A percentile compares a stretch with the other conserved stretches of the same genome.
Evolutionary conservation across 2,797 vertebrate genomes (phyloP).

Genomic region (Peromyscus aztecus): DNA sequence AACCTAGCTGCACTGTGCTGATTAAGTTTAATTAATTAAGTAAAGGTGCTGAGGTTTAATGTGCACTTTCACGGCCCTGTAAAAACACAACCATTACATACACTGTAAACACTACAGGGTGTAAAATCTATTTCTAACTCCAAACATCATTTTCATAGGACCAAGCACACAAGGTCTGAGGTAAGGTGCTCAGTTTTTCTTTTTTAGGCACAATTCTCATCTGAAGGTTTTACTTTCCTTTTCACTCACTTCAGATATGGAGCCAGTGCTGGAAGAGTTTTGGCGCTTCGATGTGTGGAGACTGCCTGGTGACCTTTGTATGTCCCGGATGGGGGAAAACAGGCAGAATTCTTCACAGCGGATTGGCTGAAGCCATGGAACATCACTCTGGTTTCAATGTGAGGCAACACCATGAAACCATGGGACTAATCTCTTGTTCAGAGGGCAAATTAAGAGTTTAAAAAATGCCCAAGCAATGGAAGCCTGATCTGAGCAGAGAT

Average conservation of each 20-base stretch:
- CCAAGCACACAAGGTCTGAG: slow-evolving; percentile 76
- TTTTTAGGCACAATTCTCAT: slow-evolving; percentile 46
- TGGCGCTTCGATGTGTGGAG: neutral
- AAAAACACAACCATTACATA: slow-evolving; percentile 90
- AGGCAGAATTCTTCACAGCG: slow-evolving; percentile 53
- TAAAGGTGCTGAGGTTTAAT: slow-evolving; percentile 89
- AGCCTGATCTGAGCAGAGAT: neutral
- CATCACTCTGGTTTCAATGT: neutral
- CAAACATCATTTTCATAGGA: slow-evolving; percentile 74
- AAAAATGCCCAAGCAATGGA: slow-evolving; percentile 33
- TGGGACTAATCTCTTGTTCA: neutral
- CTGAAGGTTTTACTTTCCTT: neutral
- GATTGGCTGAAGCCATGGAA: neutral
- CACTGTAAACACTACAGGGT: slow-evolving; percentile 94
- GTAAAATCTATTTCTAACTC: slow-evolving; percentile 84
- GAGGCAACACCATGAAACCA: neutral
- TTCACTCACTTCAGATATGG: slow-evolving; percentile 36
- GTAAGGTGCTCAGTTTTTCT: slow-evolving; percentile 66
- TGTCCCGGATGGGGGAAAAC: neutral
- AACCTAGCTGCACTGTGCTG: slow-evolving; percentile 87
- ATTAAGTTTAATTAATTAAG: slow-evolving; percentile 57
- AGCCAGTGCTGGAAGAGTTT: slow-evolving; percentile 16
- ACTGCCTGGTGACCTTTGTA: neutral
- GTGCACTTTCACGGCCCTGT: slow-evolving; percentile 90
- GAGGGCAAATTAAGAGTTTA: neutral